Evolutionary conservation across 2,888 invertebrate genomes (phyloP), one percentile per base, ranked within the genome.

Genomic region (Cephus pygmeus): DNA sequence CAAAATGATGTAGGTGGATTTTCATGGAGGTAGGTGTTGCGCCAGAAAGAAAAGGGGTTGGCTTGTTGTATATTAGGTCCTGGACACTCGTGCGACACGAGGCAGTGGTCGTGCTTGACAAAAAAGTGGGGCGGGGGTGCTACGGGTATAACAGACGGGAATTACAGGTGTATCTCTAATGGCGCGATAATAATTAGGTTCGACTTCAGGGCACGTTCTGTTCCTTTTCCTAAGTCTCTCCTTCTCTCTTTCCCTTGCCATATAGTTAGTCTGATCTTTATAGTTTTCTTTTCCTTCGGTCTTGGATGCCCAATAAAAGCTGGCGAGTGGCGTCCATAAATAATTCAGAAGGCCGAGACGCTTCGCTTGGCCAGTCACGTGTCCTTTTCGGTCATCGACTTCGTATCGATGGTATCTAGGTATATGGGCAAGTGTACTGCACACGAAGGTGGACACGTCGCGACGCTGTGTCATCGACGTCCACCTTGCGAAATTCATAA

Each of bases 161-260:
- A 79, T 81, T 84, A 83, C 87, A 85, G 85, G 85, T 86, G 84
- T 85, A 87, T 82, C 84, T 81, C 83, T 82, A 81, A 83, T 82
- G 80, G 81, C 81, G 81, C 83, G 84, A 87, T 87, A 86, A 87
- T 87, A 88, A 88, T 88, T 87, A 86, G 84, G 79, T 79, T 80
- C 83, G 83, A 85, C 82, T 79, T 77, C 80, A 78, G 76, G 83
- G 82, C 83, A 83, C 79, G 80, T 77, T 80, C 82, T 81, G 80
- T 80, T 74, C 75, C 79, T 76, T 80, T 76, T 68, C 69, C 34
- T 56, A 69, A 74, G 30, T 40, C 69, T 30, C 33, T 68, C 11
- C 56, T 77, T 68, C 56, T n/a, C 31, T 56, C 23, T 56, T 56
- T 23, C 23, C 56, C 9, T 23, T 56, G 23, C 56, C 23, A 23